Evolutionary conservation across 1,140 invertebrate genomes (phyloP).

Genomic region (Nymphalis io): DNA sequence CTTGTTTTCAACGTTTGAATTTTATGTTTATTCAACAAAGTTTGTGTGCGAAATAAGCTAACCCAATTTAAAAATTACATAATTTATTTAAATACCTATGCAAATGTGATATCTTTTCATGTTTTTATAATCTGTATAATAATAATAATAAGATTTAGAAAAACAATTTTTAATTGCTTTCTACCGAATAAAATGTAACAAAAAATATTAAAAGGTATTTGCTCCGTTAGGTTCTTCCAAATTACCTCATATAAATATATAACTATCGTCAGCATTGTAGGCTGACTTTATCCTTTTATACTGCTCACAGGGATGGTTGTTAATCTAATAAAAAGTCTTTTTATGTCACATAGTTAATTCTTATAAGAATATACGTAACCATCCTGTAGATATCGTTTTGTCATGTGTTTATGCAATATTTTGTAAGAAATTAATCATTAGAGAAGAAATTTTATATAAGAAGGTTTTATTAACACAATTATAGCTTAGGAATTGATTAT

Average conservation of each 20-base stretch:
- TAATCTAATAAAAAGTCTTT: conserved; percentile 9
- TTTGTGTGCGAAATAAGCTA: not conserved
- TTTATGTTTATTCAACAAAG: not conserved
- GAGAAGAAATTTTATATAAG: too few relatives aligned
- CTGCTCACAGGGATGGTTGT: conserved; percentile 1
- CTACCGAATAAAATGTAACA: not conserved
- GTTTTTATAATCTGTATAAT: too few relatives aligned
- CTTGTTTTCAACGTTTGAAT: not conserved
- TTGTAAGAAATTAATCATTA: not conserved
- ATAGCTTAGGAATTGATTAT: too few relatives aligned
- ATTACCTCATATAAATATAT: not conserved
- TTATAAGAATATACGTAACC: not conserved
- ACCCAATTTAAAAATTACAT: not conserved
- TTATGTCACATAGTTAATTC: conserved; percentile 7
- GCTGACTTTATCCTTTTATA: conserved; percentile 15
- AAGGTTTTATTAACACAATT: too few relatives aligned
- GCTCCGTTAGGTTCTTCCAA: too few relatives aligned
- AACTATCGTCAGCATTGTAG: conserved; percentile 7
- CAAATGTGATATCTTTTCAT: not conserved
- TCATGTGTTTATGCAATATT: not conserved
- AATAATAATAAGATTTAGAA: too few relatives aligned
- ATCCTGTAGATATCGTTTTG: not conserved
- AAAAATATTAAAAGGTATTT: not conserved
- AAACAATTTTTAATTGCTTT: not conserved
- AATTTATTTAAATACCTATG: not conserved